Base-by-base conservation (phyloP, 2,113 vertebrate genomes). In the Accipiter virgatus region DNA sequence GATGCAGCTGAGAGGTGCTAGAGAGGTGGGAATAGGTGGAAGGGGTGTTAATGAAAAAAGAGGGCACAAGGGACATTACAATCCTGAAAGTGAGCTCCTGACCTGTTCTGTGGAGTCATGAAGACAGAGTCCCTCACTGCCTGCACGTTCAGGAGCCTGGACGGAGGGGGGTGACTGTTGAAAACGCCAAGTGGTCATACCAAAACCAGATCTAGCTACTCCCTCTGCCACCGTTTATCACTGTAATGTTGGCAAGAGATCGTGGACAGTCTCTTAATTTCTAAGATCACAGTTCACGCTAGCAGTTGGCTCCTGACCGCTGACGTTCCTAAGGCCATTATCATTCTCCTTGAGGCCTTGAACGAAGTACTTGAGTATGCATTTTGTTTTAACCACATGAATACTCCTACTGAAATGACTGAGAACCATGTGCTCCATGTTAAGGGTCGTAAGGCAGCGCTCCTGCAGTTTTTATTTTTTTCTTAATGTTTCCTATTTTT, bases 161-260 rank as follows among this genome's bases (percentile, higher is more conserved):
- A 47, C 13, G 5, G 48, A 42, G n/a, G 26, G 40, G 21, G 10
- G 0, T 26, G 42, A 4, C 55, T 25, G 16, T 14, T 58, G 38
- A 19, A 34, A 56, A 22, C 1, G 2, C 45, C 31, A 31, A 55
- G 36, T 1, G 9, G 36, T 43, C 19, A 0, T 19, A 38, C 23
- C 65, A 22, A 50, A 48, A 29, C 58, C 4, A 1, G n/a, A 43
- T 61, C n/a, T 47, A 15, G 15, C 78, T 65, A 3, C 75, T 52
- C 38, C 19, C 38, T 38, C 47, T 65, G 38, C 27, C 32, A 36
- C 45, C 62, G 3, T 66, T 31, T 61, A 22, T 43, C 47, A 23
- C 45, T 9, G 20, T 21, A 12, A 9, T 1, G 20, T 70, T 82
- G 65, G 45, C 47, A 67, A 42, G 82, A 58, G 34, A 11, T 32